Conservation (phyloP, 2,113 vertebrate species). For the Vimba vimba region DNA sequence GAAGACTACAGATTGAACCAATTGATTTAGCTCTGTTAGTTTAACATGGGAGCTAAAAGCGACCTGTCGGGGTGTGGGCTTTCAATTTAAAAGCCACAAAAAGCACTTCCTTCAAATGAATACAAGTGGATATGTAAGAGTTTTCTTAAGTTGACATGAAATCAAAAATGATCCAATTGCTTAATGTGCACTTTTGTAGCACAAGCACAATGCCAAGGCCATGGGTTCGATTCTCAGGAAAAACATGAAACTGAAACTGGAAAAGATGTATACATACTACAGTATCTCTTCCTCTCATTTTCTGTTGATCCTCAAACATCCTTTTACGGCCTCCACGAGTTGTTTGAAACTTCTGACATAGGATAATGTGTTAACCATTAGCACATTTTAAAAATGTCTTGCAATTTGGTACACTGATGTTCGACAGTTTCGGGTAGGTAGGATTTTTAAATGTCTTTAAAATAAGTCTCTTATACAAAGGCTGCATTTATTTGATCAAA, state of each 20-base stretch:
- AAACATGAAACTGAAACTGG: too few species aligned
- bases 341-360: not conserved
- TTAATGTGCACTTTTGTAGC: not conserved
- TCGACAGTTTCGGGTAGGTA: not conserved
- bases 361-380: not conserved
- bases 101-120: not conserved
- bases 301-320: not conserved
- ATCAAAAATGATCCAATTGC: not conserved
- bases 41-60: conserved; percentile 19
- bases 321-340: not conserved
- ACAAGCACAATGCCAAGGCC: not conserved
- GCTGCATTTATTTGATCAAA: not conserved
- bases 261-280: too few species aligned
- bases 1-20: conserved; percentile 35
- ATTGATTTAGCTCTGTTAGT: conserved; percentile 41
- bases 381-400: not conserved
- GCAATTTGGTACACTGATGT: too few species aligned
- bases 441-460: not conserved
- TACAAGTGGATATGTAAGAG: conserved; percentile 9
- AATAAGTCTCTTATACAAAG: too few species aligned
- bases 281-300: not conserved
- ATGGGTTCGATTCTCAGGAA: not conserved
- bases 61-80: conserved; percentile 4
- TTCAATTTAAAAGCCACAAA: conserved; percentile 23
- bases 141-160: not conserved